Evolutionary conservation across 1,140 invertebrate species (phyloP).

Genomic region (Coptotermes formosanus): DNA sequence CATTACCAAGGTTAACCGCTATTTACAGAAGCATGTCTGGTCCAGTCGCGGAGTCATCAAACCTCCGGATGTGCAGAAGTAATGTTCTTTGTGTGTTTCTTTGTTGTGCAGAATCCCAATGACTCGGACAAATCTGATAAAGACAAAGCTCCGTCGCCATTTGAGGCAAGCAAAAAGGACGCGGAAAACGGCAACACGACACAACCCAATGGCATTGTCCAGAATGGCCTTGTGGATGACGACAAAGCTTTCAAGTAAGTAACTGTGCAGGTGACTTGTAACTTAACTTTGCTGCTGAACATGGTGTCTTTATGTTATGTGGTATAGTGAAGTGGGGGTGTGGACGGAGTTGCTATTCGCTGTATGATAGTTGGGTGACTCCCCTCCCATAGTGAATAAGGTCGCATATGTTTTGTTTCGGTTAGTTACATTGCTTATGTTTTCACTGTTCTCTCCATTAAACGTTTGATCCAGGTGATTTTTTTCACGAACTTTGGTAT

Average conservation of each 20-base stretch:
- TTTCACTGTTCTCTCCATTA: too few species aligned
- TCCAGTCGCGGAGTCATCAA: neutral
- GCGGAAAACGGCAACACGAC: conserved; percentile 52
- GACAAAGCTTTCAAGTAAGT: conserved; percentile 91
- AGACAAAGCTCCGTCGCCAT: conserved; percentile 65
- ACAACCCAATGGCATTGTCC: conserved; percentile 67
- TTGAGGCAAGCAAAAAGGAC: conserved; percentile 59
- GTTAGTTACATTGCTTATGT: too few species aligned
- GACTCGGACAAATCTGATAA: conserved; percentile 59
- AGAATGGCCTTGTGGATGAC: conserved; percentile 86
- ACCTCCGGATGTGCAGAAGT: neutral
- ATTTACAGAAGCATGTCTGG: neutral
- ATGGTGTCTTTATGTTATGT: neutral
- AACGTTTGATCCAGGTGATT: too few species aligned
- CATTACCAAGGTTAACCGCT: neutral
- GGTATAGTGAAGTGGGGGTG: neutral
- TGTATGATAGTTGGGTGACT: too few species aligned
- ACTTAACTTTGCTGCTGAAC: neutral
- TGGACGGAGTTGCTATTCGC: neutral
- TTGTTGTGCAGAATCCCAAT: conserved; percentile 32
- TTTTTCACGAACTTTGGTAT: too few species aligned
- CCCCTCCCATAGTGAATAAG: too few species aligned
- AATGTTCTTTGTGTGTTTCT: neutral
- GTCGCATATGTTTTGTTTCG: too few species aligned
- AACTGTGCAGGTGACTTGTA: neutral